Conservation (phyloP, 2,888 invertebrate species). For the Orthosia cruda region DNA sequence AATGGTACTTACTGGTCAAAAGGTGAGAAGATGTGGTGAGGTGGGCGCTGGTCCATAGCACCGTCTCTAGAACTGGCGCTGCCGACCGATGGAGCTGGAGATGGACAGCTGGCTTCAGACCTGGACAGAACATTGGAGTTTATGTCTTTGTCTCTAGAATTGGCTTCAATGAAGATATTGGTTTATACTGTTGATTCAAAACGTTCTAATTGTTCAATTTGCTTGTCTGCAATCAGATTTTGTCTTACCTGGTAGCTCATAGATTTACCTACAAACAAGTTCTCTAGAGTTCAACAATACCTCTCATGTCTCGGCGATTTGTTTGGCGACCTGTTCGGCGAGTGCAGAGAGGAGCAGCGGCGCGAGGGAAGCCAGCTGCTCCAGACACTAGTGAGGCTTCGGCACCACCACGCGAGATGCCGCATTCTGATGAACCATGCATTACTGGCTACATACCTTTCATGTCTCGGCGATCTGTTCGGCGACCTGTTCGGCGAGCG, state of each 20-base stretch:
- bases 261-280: too few relatives aligned
- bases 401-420: conserved; percentile 88
- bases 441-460: conserved; percentile 75
- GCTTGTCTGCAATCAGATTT: too few relatives aligned
- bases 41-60: conserved; percentile 92
- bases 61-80: conserved; percentile 91
- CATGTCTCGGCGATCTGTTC: conserved; percentile 84
- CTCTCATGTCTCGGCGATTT: conserved; percentile 77
- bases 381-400: conserved; percentile 88
- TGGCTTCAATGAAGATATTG: neutral
- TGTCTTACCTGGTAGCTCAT: too few relatives aligned
- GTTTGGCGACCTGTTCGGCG: conserved; percentile 84
- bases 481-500: conserved; percentile 85
- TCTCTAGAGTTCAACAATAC: neutral
- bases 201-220: neutral
- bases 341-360: conserved; percentile 84
- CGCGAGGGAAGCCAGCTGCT: conserved; percentile 82
- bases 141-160: neutral
- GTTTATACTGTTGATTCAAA: neutral
- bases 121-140: conserved; percentile 64
- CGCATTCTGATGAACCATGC: conserved; percentile 71
- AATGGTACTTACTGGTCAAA: conserved; percentile 88
- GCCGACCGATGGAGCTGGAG: conserved; percentile 89
- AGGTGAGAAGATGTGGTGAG: conserved; percentile 93
- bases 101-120: conserved; percentile 86